Conservation (phyloP, 2,113 vertebrate genomes). For the Petaurus breviceps region DNA sequence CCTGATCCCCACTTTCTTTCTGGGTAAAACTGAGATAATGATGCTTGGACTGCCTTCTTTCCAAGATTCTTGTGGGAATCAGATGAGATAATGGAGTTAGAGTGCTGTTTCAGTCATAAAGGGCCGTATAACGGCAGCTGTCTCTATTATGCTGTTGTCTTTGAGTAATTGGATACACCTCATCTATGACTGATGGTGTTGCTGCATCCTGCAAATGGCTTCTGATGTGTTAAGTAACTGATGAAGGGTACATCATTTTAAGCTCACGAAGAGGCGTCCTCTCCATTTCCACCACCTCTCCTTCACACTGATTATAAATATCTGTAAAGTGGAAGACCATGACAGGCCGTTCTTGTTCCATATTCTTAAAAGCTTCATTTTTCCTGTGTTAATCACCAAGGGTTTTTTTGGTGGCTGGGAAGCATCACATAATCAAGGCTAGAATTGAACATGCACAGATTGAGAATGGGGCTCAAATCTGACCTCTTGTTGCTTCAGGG, state of each 20-base stretch:
- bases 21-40: background rate
- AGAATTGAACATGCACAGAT: background rate
- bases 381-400: background rate
- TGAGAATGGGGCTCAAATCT: background rate
- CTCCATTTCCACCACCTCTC: background rate
- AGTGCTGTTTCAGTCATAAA: background rate
- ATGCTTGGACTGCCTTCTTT: background rate
- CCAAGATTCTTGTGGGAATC: background rate
- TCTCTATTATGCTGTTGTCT: background rate
- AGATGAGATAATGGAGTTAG: background rate
- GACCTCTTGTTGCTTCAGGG: no score
- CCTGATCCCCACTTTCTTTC: background rate
- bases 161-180: background rate
- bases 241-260: background rate
- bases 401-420: background rate
- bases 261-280: background rate
- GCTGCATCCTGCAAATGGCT: background rate
- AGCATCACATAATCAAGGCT: background rate
- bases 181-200: background rate
- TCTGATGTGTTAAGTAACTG: background rate
- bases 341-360: background rate
- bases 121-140: background rate
- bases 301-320: background rate
- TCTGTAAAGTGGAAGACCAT: background rate
- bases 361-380: background rate